These are phyloP conservation scores for Eulemur albifrons DNA, from an alignment of 2,797 vertebrate genomes.

Conservation along the genomic window DNA sequence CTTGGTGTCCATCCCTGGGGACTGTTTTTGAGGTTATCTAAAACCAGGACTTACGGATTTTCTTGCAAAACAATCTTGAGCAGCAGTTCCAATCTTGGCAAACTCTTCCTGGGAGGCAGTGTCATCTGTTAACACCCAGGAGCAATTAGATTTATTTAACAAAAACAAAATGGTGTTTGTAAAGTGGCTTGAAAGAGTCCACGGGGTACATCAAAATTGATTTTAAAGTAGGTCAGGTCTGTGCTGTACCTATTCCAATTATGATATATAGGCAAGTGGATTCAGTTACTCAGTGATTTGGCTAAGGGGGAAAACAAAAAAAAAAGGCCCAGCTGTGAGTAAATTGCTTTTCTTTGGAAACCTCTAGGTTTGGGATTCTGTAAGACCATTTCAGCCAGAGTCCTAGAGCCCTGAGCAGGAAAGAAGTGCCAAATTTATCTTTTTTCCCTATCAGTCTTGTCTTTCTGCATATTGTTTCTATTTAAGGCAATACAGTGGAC, in stretches of 20 bases:
- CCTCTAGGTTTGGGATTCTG: not conserved
- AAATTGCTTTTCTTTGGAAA: not conserved
- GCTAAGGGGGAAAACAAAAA: not conserved
- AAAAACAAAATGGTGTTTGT: constrained; percentile 61
- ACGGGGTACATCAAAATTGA: constrained; percentile 55
- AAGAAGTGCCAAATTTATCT: not conserved
- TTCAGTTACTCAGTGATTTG: constrained; percentile 27
- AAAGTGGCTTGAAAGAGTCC: constrained; percentile 68
- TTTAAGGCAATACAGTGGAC: not conserved
- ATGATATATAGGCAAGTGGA: constrained; percentile 9
- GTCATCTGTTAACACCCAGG: constrained; percentile 57
- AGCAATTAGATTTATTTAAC: constrained; percentile 66
- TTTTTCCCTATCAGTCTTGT: not conserved
- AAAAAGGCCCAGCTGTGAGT: not conserved
- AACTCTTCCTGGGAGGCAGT: not conserved
- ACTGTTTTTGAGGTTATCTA: not conserved
- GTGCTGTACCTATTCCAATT: not conserved
- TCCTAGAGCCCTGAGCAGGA: not conserved
- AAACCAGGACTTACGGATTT: constrained; percentile 2
- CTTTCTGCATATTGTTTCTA: not conserved
- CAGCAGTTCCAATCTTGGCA: not conserved
- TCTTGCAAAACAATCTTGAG: not conserved
- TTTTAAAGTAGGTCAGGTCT: constrained; percentile 76
- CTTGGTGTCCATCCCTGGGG: not conserved
- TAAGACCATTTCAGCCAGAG: not conserved